phyloP scores from a whole-genome alignment of 2,888 invertebrate species.

The Stomorhina lunata region DNA sequence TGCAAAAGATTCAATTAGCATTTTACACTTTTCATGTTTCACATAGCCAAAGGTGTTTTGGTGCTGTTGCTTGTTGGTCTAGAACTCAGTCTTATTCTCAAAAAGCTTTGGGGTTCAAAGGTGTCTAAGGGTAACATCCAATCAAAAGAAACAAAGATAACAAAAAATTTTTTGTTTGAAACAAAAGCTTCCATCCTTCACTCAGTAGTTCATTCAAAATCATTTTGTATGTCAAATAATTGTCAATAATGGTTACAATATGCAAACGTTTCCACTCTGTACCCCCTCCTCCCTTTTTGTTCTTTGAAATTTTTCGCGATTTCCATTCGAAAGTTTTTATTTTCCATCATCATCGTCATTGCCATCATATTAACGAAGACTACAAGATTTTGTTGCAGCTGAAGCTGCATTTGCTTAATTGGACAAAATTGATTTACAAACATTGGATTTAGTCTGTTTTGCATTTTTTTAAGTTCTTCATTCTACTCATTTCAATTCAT shows the following conservation, averaged over 20 bases:
- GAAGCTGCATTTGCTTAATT: conserved; percentile 5
- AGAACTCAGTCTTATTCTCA: too few relatives aligned
- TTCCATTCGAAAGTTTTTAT: too few relatives aligned
- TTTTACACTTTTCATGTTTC: too few relatives aligned
- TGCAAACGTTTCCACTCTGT: neutral
- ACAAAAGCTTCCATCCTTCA: too few relatives aligned
- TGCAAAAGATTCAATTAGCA: too few relatives aligned
- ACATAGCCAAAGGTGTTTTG: neutral
- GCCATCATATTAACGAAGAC: neutral
- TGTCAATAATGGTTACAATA: neutral
- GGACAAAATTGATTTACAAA: conserved; percentile 15
- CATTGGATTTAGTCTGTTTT: neutral
- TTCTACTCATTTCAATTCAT: neutral
- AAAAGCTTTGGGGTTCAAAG: neutral
- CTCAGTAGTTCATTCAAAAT: neutral
- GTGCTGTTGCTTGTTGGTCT: neutral
- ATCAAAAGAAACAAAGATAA: too few relatives aligned
- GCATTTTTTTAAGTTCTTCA: too few relatives aligned
- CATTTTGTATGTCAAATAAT: neutral
- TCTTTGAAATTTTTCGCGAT: too few relatives aligned
- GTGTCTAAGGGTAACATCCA: neutral
- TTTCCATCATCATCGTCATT: too few relatives aligned
- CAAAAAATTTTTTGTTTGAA: neutral
- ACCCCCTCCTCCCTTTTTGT: too few relatives aligned
- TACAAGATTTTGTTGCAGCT: too few relatives aligned